A percentile compares a stretch with the other conserved stretches of the same genome.
Evolutionary conservation across 2,888 invertebrate species (phyloP).

Genomic region (Mythimna ferrago): DNA sequence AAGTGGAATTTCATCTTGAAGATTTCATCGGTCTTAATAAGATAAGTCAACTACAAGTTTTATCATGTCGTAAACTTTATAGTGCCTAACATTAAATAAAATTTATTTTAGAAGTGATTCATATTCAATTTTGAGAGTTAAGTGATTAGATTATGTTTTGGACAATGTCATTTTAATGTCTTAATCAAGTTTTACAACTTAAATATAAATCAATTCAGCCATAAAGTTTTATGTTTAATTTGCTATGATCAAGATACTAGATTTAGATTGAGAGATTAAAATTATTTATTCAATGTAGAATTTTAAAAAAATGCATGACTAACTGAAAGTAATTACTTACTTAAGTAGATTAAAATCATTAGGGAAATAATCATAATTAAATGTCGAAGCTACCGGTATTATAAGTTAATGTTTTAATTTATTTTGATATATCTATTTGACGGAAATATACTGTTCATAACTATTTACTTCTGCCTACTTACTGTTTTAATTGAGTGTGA

Average conservation of each 20-base stretch:
- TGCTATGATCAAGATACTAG: slow-evolving; percentile 21
- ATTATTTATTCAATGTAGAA: slow-evolving; percentile 1
- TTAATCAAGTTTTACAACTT: slow-evolving; percentile 51
- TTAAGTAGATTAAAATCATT: slow-evolving; percentile 9
- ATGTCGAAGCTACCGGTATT: neutral
- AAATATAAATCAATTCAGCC: slow-evolving; percentile 43
- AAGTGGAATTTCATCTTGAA: slow-evolving; percentile 3
- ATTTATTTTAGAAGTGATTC: slow-evolving; percentile 41
- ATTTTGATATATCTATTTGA: neutral
- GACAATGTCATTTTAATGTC: slow-evolving; percentile 48
- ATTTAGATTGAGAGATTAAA: slow-evolving; percentile 11
- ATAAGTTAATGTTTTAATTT: neutral
- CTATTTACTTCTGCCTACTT: neutral
- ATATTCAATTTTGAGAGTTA: slow-evolving; percentile 46
- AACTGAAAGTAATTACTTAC: slow-evolving; percentile 11
- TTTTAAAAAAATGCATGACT: slow-evolving; percentile 5
- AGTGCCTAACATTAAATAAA: slow-evolving; percentile 26
- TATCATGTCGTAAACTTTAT: slow-evolving; percentile 43
- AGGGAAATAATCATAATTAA: slow-evolving; percentile 11
- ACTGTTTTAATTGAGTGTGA: too few relatives aligned
- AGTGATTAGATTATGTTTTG: slow-evolving; percentile 42
- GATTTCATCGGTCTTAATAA: slow-evolving; percentile 25
- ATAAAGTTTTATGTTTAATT: slow-evolving; percentile 38
- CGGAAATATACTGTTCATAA: neutral
- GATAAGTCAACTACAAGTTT: slow-evolving; percentile 27